These are phyloP conservation scores for Neelides sp. DNA, from an alignment of 1,140 invertebrate species.

Conservation along the genomic window DNA sequence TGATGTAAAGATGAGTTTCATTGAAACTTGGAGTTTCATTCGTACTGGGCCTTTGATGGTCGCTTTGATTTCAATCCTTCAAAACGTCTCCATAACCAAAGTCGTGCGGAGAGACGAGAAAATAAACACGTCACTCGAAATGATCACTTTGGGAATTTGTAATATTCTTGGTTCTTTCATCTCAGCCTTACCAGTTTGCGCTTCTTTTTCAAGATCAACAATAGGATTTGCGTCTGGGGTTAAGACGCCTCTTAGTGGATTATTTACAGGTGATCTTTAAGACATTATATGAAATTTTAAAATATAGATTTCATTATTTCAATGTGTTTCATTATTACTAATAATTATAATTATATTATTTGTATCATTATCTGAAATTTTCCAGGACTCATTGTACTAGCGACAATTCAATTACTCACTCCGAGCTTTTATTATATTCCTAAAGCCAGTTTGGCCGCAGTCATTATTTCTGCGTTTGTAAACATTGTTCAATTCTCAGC, in stretches of 20 bases:
- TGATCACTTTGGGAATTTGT: constrained; percentile 45
- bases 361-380: too few relatives aligned
- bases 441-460: constrained; percentile 61
- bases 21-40: constrained; percentile 56
- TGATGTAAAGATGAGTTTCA: too few relatives aligned
- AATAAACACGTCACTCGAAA: constrained; percentile 60
- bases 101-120: too few relatives aligned
- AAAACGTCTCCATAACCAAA: constrained; percentile 38
- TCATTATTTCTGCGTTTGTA: constrained; percentile 72
- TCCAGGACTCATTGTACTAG: constrained; percentile 55
- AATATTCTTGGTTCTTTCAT: constrained; percentile 83
- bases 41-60: constrained; percentile 59
- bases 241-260: constrained; percentile 67
- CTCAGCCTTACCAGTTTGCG: constrained; percentile 83
- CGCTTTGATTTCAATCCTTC: constrained; percentile 35
- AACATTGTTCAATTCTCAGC: constrained; percentile 83
- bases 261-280: constrained; percentile 60
- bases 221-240: constrained; percentile 90
- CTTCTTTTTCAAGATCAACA: constrained; percentile 77
- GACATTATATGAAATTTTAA: too few relatives aligned
- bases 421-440: constrained; percentile 78
- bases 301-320: too few relatives aligned
- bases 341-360: too few relatives aligned
- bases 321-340: too few relatives aligned
- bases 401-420: constrained; percentile 66